Base-by-base conservation (phyloP, 2,888 invertebrate species). In the Aporophyla nigra region DNA sequence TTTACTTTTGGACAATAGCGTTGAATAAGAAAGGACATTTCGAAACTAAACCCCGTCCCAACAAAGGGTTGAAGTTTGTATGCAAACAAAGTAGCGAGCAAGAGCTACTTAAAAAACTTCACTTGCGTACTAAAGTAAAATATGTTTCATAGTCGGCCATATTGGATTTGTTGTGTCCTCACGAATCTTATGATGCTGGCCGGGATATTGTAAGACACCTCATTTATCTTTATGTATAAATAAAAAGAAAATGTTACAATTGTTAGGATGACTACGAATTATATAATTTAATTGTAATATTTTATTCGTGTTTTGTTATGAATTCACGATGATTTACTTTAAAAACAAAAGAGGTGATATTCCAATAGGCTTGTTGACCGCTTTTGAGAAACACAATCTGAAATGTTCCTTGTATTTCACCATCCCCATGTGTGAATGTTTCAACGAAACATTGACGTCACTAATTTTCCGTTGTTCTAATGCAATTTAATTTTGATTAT, bases 91-190 rank as follows among this genome's bases (percentile, higher is more conserved):
- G 54, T 62, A 14, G 14, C 9, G 12, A 1, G 5, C 40, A 74
- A 54, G 40, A 74, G 40, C 62, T 62, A 27, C 78, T 79, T 59
- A 43, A 59, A 70, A 79, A 61, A 71, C 79, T 61, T 61, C 33
- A 59, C 58, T 59, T 66, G 12, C 21, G 14, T 69, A 33, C n/a
- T 43, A 3, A 51, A 66, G 33, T 56, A 56, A 43, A 49, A 74
- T 66, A 43, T 75, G 12, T 67, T 66, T 43, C 53, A 43, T 4
- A 19, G 49, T 16, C 81, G 1, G 58, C 81, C 86, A 85, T 82
- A 82, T 82, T 82, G 82, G 66, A 76, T 67, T 66, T 49, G 46
- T 24, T 49, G 56, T 66, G 81, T 74, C 86, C 53, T 82, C 81
- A 85, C 86, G 86, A 82, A 62, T 10, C n/a, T 46, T 66, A 75